These are phyloP conservation scores for Gallinago jamesoni DNA, from an alignment of 2,113 vertebrate genomes.

Conservation along the genomic window DNA sequence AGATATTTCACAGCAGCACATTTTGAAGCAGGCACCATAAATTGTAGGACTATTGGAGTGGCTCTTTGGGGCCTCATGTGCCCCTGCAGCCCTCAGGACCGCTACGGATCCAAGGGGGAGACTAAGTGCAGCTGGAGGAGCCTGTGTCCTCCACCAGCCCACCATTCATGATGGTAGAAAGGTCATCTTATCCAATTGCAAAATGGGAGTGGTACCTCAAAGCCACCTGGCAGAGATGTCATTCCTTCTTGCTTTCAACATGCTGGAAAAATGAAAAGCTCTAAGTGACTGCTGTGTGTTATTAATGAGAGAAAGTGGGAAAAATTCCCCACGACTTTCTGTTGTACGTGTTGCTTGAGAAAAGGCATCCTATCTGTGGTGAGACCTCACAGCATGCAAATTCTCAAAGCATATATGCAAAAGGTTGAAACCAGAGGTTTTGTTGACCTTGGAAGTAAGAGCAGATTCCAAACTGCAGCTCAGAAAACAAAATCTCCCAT, in stretches of 20 bases:
- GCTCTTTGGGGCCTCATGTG: background rate
- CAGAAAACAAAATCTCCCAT: background rate
- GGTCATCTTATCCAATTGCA: background rate
- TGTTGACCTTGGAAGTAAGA: constrained; percentile 23
- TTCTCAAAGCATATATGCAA: background rate
- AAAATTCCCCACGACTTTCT: background rate
- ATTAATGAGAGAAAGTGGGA: background rate
- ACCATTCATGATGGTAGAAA: background rate
- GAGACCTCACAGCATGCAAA: background rate
- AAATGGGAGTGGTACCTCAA: background rate
- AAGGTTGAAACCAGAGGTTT: background rate
- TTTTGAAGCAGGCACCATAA: background rate
- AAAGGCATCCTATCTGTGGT: background rate
- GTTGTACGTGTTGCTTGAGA: background rate
- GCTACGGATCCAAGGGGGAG: background rate
- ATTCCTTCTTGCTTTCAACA: background rate
- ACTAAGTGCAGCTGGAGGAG: background rate
- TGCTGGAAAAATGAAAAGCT: background rate
- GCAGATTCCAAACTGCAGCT: background rate
- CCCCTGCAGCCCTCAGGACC: background rate
- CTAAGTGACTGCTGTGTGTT: background rate
- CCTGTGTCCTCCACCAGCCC: background rate
- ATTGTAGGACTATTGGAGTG: background rate
- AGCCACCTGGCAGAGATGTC: background rate
- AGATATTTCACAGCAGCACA: background rate